phyloP scores from a whole-genome alignment of 2,888 invertebrate genomes.

The Boloria euphrosyne region DNA sequence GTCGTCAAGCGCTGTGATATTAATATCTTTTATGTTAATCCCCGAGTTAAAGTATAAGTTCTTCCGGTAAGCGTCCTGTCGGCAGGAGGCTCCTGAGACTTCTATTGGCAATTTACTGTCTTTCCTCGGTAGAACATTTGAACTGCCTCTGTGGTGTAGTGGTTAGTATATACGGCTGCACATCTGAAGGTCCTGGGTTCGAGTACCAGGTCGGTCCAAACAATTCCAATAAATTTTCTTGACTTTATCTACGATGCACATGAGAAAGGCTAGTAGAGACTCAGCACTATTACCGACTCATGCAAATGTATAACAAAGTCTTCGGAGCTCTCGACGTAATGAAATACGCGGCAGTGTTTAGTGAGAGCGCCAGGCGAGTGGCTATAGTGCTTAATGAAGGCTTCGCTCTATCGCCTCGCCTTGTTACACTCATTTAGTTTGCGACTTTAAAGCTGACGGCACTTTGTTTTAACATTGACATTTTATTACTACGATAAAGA shows the following conservation, averaged over 20 bases:
- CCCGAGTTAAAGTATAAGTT: too few species aligned
- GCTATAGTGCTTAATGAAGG: background rate
- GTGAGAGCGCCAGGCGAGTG: background rate
- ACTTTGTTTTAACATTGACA: slow-evolving; percentile 12
- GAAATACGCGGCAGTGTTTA: slow-evolving; percentile 1
- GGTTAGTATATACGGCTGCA: too few species aligned
- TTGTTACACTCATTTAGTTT: slow-evolving; percentile 10
- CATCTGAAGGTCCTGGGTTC: too few species aligned
- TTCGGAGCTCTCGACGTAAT: slow-evolving; percentile 6
- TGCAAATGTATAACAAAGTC: slow-evolving; percentile 6
- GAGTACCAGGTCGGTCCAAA: background rate
- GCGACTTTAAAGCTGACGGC: slow-evolving; percentile 1
- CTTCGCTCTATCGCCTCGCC: background rate
- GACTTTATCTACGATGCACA: background rate
- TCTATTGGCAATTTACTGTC: too few species aligned
- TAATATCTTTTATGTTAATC: too few species aligned
- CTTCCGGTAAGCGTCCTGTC: too few species aligned
- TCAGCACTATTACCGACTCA: background rate
- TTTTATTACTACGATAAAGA: slow-evolving; percentile 4
- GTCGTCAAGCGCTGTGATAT: too few species aligned
- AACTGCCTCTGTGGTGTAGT: too few species aligned
- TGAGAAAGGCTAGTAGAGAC: background rate
- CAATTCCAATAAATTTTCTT: background rate
- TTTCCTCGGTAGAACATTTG: too few species aligned
- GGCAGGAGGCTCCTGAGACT: too few species aligned